A percentile compares a stretch with the other conserved stretches of the same genome.
phyloP scores from a whole-genome alignment of 2,888 invertebrate genomes.

The Acrocyrtus sp. region DNA sequence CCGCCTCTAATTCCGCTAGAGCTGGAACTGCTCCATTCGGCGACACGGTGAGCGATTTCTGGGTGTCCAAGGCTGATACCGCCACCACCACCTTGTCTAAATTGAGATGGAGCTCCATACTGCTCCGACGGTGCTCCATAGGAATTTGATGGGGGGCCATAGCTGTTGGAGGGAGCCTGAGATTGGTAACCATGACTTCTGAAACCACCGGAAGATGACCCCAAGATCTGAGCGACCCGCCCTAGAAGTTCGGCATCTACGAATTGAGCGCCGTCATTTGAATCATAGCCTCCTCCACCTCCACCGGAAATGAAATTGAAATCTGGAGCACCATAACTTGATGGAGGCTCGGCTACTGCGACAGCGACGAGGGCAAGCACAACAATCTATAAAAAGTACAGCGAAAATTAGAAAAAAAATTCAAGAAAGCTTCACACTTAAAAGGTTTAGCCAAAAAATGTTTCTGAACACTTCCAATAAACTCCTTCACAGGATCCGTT shows the following conservation, averaged over 20 bases:
- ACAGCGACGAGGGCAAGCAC: conserved; percentile 44
- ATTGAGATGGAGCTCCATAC: not conserved
- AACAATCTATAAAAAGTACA: conserved; percentile 46
- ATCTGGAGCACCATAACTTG: conserved; percentile 38
- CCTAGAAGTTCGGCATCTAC: conserved; percentile 14
- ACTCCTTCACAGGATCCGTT: no score
- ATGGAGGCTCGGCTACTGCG: conserved; percentile 46
- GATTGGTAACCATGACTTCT: not conserved
- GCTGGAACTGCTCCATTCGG: no score
- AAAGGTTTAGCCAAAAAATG: not conserved
- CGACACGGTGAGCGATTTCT: conserved; percentile 35
- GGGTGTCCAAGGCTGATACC: conserved; percentile 26
- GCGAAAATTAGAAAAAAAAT: not conserved
- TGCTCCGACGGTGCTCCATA: not conserved
- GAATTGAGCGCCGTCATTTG: conserved; percentile 27
- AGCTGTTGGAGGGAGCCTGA: not conserved
- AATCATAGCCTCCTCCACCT: conserved; percentile 4
- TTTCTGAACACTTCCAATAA: no score
- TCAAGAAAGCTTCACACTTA: not conserved
- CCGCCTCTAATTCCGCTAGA: not conserved
- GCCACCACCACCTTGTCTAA: not conserved
- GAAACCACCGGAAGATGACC: not conserved
- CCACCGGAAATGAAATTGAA: conserved; percentile 27
- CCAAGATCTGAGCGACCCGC: conserved; percentile 26
- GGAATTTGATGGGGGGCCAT: no score